Evolutionary conservation across 2,797 vertebrate genomes (phyloP).

Genomic region (Hypotaenidia philippensis): DNA sequence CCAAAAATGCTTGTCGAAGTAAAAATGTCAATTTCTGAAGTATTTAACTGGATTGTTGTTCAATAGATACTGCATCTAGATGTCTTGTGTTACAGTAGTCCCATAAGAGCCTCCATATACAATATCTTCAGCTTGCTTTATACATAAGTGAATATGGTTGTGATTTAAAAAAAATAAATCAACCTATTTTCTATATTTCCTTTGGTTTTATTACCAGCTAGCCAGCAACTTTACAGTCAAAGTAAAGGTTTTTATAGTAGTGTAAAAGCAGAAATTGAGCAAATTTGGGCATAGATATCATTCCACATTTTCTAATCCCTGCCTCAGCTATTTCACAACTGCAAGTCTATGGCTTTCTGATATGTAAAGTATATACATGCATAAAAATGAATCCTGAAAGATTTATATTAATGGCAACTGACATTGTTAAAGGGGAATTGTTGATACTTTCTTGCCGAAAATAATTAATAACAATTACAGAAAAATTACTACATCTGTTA

Average conservation of each 20-base stretch:
- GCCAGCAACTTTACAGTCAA: accelerated
- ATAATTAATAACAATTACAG: slow-evolving; percentile 2
- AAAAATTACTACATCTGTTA: background rate
- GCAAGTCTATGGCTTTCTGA: background rate
- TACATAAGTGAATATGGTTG: accelerated
- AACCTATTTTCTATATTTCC: background rate
- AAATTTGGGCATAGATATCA: background rate
- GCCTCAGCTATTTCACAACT: background rate
- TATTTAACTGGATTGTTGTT: background rate
- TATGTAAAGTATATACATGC: background rate
- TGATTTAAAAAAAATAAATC: background rate
- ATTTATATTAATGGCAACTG: background rate
- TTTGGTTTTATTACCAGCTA: background rate
- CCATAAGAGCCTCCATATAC: background rate
- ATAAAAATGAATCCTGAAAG: background rate
- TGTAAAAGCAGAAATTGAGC: background rate
- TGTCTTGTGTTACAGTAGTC: background rate
- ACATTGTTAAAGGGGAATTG: background rate
- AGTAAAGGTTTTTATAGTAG: background rate
- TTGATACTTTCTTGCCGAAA: background rate
- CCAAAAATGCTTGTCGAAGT: background rate
- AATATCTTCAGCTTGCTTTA: background rate
- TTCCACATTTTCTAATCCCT: background rate
- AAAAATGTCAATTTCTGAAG: background rate
- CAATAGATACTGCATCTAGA: too few relatives aligned